These are phyloP conservation scores for Hirtodrosophila duncani DNA, from an alignment of 2,888 invertebrate species.

Conservation along the genomic window DNA sequence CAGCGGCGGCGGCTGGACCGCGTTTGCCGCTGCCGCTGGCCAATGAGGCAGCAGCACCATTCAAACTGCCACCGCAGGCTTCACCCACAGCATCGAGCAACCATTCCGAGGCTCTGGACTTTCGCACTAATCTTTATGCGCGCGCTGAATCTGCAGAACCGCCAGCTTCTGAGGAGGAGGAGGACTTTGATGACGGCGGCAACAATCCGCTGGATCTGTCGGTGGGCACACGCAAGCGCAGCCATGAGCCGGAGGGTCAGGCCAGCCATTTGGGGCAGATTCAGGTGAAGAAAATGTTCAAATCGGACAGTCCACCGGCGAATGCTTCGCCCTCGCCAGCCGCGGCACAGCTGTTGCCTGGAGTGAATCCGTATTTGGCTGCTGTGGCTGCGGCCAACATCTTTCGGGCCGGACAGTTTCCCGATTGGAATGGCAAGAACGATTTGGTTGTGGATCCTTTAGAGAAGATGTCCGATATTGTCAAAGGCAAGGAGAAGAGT, in stretches of 20 bases:
- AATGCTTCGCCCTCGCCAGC: slow-evolving; percentile 79
- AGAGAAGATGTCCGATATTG: slow-evolving; percentile 94
- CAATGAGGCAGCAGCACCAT: slow-evolving; percentile 82
- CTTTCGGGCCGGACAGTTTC: slow-evolving; percentile 85
- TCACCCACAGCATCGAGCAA: slow-evolving; percentile 80
- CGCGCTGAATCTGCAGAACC: slow-evolving; percentile 80
- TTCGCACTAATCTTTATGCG: slow-evolving; percentile 85
- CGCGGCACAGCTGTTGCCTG: slow-evolving; percentile 86
- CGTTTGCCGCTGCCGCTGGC: slow-evolving; percentile 79
- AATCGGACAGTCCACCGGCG: slow-evolving; percentile 78
- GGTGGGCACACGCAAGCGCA: slow-evolving; percentile 86
- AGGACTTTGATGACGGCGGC: slow-evolving; percentile 82
- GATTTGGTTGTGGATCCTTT: slow-evolving; percentile 90
- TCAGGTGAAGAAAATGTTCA: slow-evolving; percentile 75
- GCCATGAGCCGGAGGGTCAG: slow-evolving; percentile 61
- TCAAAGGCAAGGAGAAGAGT: slow-evolving; percentile 81
- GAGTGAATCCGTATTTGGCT: slow-evolving; percentile 89
- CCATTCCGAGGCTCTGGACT: slow-evolving; percentile 86
- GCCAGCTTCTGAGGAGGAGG: slow-evolving; percentile 79
- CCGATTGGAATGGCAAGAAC: slow-evolving; percentile 86
- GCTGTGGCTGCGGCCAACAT: slow-evolving; percentile 88
- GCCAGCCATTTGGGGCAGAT: slow-evolving; percentile 80
- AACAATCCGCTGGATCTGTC: slow-evolving; percentile 88
- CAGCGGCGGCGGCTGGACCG: slow-evolving; percentile 62
- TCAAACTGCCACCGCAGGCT: slow-evolving; percentile 76